Evolutionary conservation across 2,113 vertebrate genomes (phyloP).

Genomic region (Leucopsar rothschildi): DNA sequence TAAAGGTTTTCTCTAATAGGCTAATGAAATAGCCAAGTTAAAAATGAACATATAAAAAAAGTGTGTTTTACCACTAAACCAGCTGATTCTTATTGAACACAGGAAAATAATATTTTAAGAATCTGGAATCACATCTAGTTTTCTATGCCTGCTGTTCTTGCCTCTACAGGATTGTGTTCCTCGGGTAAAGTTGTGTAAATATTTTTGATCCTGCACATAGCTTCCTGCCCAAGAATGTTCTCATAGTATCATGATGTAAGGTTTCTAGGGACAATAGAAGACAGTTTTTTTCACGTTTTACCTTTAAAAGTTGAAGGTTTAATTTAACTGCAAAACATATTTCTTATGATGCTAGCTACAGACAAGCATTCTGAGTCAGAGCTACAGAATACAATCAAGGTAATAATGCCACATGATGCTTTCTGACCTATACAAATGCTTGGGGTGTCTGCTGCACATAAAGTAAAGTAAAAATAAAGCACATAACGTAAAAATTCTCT

Average conservation of each 20-base stretch:
- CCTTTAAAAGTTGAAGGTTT: not conserved
- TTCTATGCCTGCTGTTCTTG: not conserved
- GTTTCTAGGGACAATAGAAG: not conserved
- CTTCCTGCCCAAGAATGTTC: not conserved
- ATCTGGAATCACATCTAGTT: not conserved
- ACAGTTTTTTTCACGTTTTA: rapidly evolving
- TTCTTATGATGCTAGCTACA: not conserved
- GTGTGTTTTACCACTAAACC: not conserved
- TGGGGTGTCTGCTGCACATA: not conserved
- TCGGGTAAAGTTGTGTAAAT: not conserved
- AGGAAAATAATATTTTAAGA: not conserved
- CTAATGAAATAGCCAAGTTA: not conserved
- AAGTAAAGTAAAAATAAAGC: not conserved
- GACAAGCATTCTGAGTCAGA: not conserved
- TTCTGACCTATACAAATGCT: not conserved
- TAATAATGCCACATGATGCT: not conserved
- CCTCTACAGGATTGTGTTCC: not conserved
- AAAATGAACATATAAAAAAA: not conserved
- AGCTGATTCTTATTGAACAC: not conserved
- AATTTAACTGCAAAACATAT: not conserved
- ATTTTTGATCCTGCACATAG: not conserved
- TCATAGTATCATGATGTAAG: not conserved
- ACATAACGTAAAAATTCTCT: not conserved
- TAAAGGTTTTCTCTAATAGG: not conserved
- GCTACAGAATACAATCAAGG: not conserved